A percentile compares a stretch with the other conserved stretches of the same genome.
Evolutionary conservation across 2,797 vertebrate species (phyloP).

Genomic region (Semotilus atromaculatus): DNA sequence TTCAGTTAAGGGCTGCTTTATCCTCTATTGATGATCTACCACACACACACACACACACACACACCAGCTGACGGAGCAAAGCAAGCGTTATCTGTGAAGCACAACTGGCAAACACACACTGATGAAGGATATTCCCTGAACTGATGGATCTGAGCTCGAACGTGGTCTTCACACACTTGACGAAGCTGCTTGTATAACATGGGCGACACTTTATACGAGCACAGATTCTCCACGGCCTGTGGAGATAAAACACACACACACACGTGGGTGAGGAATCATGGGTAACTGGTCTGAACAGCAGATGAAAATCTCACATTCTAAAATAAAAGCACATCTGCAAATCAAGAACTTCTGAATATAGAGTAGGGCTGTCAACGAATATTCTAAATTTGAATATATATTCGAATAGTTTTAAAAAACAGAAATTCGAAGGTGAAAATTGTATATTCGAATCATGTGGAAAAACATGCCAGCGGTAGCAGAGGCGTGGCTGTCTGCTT

Average conservation of each 20-base stretch:
- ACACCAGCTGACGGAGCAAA: background rate
- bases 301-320: background rate
- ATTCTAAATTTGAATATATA: too few relatives aligned
- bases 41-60: slow-evolving; percentile 9
- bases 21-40: slow-evolving; percentile 6
- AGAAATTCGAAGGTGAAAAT: too few relatives aligned
- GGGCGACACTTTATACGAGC: slow-evolving; percentile 98
- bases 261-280: background rate
- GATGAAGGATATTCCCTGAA: slow-evolving; percentile 99
- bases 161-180: slow-evolving; percentile 97
- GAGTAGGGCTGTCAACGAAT: too few relatives aligned
- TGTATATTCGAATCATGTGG: too few relatives aligned
- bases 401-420: too few relatives aligned
- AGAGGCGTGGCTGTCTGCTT: too few relatives aligned
- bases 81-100: slow-evolving; percentile 10
- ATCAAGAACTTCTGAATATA: background rate
- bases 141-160: slow-evolving; percentile 96
- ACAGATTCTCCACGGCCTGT: slow-evolving; percentile 98
- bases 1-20: slow-evolving; percentile 40
- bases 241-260: slow-evolving; percentile 39
- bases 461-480: too few relatives aligned
- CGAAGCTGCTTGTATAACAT: slow-evolving; percentile 97
- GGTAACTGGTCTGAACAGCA: background rate
- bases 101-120: background rate
- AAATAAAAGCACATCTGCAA: background rate